phyloP scores from a whole-genome alignment of 2,797 vertebrate species.

The Pampus argenteus region DNA sequence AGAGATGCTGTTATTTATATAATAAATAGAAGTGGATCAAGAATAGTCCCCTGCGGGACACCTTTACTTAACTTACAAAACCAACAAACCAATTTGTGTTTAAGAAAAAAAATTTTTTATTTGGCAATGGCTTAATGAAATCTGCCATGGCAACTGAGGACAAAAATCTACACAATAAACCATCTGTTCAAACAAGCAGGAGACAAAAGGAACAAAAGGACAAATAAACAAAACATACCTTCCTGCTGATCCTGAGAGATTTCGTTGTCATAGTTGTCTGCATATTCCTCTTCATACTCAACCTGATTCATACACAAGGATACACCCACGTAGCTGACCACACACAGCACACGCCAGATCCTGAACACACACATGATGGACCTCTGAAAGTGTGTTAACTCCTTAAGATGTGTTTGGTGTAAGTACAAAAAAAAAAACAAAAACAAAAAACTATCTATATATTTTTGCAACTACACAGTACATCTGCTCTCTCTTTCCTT shows the following conservation, averaged over 20 bases:
- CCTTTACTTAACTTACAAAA: not conserved
- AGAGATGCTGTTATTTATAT: not conserved
- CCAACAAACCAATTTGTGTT: not conserved
- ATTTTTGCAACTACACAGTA: not conserved
- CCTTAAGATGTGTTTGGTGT: too few species aligned
- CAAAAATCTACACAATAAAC: not conserved
- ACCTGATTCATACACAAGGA: slow-evolving; percentile 38
- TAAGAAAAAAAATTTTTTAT: not conserved
- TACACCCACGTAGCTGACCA: slow-evolving; percentile 36
- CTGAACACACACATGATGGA: slow-evolving; percentile 50
- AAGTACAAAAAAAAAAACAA: not conserved
- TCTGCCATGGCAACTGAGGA: slow-evolving; percentile 7
- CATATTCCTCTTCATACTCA: slow-evolving; percentile 58
- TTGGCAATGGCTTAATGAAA: not conserved
- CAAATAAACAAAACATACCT: slow-evolving; percentile 63
- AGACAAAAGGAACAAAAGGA: slow-evolving; percentile 7
- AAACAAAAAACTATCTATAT: too few species aligned
- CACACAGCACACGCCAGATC: slow-evolving; percentile 54
- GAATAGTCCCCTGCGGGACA: not conserved
- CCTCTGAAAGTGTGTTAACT: not conserved
- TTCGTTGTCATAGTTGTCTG: slow-evolving; percentile 69
- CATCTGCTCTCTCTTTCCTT: slow-evolving; percentile 31
- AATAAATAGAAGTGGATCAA: not conserved
- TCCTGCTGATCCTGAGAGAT: slow-evolving; percentile 64
- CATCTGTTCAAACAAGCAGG: slow-evolving; percentile 42